These are phyloP conservation scores for Pterocles gutturalis DNA, from an alignment of 2,113 vertebrate species.

Conservation along the genomic window DNA sequence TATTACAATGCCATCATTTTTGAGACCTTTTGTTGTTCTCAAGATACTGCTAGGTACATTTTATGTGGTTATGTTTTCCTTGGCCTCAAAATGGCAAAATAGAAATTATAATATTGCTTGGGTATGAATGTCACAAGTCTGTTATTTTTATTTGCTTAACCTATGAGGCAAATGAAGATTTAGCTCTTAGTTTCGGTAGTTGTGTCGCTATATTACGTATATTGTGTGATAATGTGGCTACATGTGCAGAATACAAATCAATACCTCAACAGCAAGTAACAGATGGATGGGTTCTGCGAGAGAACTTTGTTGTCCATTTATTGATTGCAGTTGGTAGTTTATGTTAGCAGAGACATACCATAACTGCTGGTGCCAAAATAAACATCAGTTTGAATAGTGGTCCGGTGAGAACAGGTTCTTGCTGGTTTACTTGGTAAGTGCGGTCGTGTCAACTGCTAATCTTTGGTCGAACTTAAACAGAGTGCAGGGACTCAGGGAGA, in stretches of 20 bases:
- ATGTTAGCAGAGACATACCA: constrained; percentile 23
- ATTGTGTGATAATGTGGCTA: constrained; percentile 32
- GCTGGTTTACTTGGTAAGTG: not conserved
- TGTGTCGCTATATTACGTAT: not conserved
- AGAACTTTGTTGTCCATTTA: constrained; percentile 53
- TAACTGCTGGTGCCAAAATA: constrained; percentile 37
- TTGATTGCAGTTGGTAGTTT: constrained; percentile 46
- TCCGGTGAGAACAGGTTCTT: constrained; percentile 6
- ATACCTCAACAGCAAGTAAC: constrained; percentile 35
- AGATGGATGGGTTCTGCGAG: constrained; percentile 34
- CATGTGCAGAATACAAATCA: constrained; percentile 40
- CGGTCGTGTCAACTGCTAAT: not conserved
- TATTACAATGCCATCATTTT: constrained; percentile 47
- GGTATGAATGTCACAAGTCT: not conserved
- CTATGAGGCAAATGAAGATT: not conserved
- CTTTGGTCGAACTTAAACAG: not conserved
- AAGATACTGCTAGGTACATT: not conserved
- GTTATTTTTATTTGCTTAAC: constrained; percentile 3
- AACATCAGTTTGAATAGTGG: constrained; percentile 26
- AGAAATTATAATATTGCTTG: not conserved
- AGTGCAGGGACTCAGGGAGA: not conserved
- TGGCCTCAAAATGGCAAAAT: not conserved
- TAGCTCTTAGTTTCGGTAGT: constrained; percentile 29
- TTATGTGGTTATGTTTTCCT: not conserved
- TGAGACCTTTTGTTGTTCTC: constrained; percentile 21